A percentile compares a stretch with the other conserved stretches of the same genome.
phyloP scores from a whole-genome alignment of 2,113 vertebrate species.

The Nanorana parkeri region DNA sequence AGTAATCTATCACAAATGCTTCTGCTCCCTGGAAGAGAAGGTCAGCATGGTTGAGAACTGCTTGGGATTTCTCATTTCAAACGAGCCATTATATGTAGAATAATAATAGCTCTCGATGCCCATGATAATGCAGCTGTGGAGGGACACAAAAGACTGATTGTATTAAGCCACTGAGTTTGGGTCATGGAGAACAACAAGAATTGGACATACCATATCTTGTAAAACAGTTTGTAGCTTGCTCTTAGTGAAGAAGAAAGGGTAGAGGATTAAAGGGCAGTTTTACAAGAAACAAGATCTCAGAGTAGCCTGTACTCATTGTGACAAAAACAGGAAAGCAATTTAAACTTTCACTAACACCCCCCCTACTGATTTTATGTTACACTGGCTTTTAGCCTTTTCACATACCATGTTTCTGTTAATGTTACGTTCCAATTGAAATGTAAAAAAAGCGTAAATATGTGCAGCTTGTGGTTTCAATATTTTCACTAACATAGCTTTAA shows the following conservation, averaged over 20 bases:
- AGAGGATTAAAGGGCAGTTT: background rate
- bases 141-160: constrained; percentile 34
- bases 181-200: constrained; percentile 18
- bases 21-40: constrained; percentile 43
- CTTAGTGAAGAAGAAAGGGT: background rate
- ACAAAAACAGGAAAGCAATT: background rate
- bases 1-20: constrained; percentile 47
- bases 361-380: no score
- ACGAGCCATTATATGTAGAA: constrained; percentile 55
- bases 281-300: background rate
- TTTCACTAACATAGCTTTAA: no score
- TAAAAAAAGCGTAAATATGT: no score
- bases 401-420: no score
- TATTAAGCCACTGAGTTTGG: constrained; percentile 23
- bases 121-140: constrained; percentile 35
- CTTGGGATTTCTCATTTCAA: constrained; percentile 59
- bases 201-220: constrained; percentile 5
- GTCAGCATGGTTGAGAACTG: constrained; percentile 58
- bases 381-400: no score
- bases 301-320: background rate
- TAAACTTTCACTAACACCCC: no score
- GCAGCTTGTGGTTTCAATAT: no score
- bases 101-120: constrained; percentile 36
- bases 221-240: background rate
- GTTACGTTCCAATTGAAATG: no score